A percentile compares a stretch with the other conserved stretches of the same genome.
These are phyloP conservation scores for Eucera pruinosa DNA, from an alignment of 2,888 invertebrate genomes.

Conservation along the genomic window DNA sequence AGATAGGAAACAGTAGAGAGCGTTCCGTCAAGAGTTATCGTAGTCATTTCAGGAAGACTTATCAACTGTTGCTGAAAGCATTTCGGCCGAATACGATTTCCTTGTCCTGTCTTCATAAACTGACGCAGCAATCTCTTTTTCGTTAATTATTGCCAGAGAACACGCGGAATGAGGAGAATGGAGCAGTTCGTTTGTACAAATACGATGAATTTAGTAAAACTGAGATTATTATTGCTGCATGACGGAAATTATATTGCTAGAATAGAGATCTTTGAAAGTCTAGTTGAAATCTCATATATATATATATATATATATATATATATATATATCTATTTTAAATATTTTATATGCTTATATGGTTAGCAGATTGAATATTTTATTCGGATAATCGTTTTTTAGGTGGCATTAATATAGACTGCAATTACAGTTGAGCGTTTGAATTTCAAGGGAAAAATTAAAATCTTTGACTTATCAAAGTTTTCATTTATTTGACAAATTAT, in stretches of 20 bases:
- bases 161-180: neutral
- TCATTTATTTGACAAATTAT: no score
- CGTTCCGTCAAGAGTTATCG: conserved; percentile 23
- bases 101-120: conserved; percentile 5
- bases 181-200: neutral
- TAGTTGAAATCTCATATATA: no score
- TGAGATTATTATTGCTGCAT: neutral
- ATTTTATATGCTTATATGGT: no score
- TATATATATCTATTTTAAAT: no score
- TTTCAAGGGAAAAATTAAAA: no score
- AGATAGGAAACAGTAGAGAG: neutral
- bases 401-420: no score
- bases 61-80: conserved; percentile 15
- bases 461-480: no score
- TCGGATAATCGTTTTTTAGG: no score
- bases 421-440: no score
- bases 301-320: no score
- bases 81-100: neutral
- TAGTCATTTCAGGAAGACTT: conserved; percentile 21
- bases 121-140: neutral
- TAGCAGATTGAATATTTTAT: no score
- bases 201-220: neutral
- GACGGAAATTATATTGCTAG: neutral
- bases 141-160: conserved; percentile 7
- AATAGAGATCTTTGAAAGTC: no score